Conservation (phyloP, 2,113 vertebrate species). For the Herpetotheres cachinnans region DNA sequence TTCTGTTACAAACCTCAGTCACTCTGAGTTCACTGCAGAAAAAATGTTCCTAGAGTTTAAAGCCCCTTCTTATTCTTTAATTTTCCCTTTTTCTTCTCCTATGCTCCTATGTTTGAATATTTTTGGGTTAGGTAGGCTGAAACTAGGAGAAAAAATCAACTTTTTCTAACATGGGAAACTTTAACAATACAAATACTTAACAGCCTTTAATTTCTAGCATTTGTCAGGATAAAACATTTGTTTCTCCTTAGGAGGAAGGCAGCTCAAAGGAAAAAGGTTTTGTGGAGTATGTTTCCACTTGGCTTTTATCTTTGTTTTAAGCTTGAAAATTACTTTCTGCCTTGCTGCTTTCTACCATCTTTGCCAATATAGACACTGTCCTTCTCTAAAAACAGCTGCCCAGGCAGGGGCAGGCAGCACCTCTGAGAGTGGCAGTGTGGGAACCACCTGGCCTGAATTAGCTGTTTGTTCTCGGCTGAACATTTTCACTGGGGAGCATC, state of each 20-base stretch:
- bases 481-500: not conserved
- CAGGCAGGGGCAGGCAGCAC: not conserved
- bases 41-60: not conserved
- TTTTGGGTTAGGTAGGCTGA: not conserved
- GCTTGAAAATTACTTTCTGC: not conserved
- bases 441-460: not conserved
- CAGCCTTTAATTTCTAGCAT: not conserved
- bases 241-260: not conserved
- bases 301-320: not conserved
- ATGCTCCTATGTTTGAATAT: not conserved
- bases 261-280: not conserved
- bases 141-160: not conserved
- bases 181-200: not conserved
- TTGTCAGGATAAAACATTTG: not conserved
- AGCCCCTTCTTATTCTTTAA: not conserved
- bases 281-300: not conserved
- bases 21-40: not conserved
- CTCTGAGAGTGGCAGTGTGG: fast-evolving
- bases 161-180: not conserved
- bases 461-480: not conserved
- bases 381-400: not conserved
- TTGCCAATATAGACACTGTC: not conserved
- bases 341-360: not conserved
- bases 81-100: not conserved
- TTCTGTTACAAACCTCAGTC: constrained; percentile 24